phyloP scores from a whole-genome alignment of 2,888 invertebrate species.

The Plebejus anna region DNA sequence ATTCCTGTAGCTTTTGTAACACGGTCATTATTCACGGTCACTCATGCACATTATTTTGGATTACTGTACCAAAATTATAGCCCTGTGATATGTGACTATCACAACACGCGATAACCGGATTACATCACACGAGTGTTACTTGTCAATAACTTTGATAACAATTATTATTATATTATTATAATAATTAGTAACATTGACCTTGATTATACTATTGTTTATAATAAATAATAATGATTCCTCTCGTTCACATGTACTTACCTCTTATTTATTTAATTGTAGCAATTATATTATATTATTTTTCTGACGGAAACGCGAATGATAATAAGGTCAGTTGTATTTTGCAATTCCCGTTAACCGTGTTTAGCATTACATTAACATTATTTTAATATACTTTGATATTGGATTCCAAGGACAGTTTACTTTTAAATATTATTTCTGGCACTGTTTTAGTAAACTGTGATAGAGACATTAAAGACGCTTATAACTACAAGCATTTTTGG shows the following conservation, averaged over 20 bases:
- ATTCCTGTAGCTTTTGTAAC: too few relatives aligned
- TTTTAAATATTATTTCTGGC: too few relatives aligned
- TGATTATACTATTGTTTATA: neutral
- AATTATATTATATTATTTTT: neutral
- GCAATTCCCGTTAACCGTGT: neutral
- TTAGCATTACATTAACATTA: neutral
- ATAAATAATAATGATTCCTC: neutral
- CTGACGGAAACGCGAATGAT: neutral
- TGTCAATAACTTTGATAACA: neutral
- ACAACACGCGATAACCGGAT: neutral
- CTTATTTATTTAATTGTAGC: slow-evolving; percentile 1
- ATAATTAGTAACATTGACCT: neutral
- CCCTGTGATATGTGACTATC: too few relatives aligned
- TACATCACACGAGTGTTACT: neutral
- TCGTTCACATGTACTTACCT: neutral
- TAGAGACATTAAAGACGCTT: too few relatives aligned
- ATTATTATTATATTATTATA: neutral
- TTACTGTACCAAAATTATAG: too few relatives aligned
- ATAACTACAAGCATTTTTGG: too few relatives aligned
- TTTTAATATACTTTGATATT: too few relatives aligned
- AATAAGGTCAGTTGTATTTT: neutral
- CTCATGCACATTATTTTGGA: too few relatives aligned
- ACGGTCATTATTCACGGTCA: too few relatives aligned
- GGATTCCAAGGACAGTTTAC: too few relatives aligned
- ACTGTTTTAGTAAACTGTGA: too few relatives aligned